Base-by-base conservation (phyloP, 2,888 invertebrate genomes). In the Drosophila incognita region DNA sequence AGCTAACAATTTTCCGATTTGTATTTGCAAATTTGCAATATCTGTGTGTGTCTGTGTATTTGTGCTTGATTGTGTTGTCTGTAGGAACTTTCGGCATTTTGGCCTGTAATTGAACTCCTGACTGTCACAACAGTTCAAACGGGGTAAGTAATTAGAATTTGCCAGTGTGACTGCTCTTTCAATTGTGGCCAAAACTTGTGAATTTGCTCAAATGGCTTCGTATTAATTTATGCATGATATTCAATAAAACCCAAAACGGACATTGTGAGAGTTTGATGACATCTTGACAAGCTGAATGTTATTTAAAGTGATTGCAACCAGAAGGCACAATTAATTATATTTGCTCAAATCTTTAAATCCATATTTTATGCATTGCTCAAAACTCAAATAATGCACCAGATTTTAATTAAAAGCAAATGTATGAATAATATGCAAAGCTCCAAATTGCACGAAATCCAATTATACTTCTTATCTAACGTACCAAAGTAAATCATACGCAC, bases 391-490 rank as follows among this genome's bases (percentile, higher is more conserved):
- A 57, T 57, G 58, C 51, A 53, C 6, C 52, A 33, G 57, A 29
- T 63, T 76, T 78, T 89, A 87, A 85, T 87, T 87, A 87, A 89
- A 85, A 79, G 62, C 70, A 79, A 89, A 74, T 76, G 83, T 71
- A 73, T 67, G 59, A 81, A 73, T 72, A 62, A 40, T 65, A 51
- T 52, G 59, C 66, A 38, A 2, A 52, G 27, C 46, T 58, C 52
- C 63, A 72, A 84, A 76, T 89, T 89, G 74, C 85, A 75, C 84
- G 83, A 61, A 89, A 89, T 82, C 88, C 88, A 89, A 85, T 85
- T 85, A 77, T 89, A 85, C 76, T 85, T 85, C 76, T 85, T 76
- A 83, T 89, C 79, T 58, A 59, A 46, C 46, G 35, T 38, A 52
- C 24, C 11, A 31, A 77, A 65, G 79, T 87, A 79, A 87, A 87